These are phyloP conservation scores for Thryonomys swinderianus DNA, from an alignment of 2,113 vertebrate species.

Conservation along the genomic window DNA sequence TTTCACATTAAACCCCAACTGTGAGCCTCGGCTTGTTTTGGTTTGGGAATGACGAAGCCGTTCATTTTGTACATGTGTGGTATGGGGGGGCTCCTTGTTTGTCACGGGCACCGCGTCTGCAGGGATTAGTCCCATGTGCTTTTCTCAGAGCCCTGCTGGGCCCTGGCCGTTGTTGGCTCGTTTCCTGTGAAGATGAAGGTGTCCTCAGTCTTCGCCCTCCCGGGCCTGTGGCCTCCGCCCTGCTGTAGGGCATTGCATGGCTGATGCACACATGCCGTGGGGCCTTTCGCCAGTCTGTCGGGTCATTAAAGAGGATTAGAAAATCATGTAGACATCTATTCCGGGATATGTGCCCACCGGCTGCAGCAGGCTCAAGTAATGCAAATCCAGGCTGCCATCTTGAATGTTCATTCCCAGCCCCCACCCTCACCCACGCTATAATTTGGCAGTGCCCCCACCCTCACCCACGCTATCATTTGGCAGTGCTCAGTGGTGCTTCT, in stretches of 20 bases:
- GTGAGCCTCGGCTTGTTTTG: slow-evolving; percentile 1
- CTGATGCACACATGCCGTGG: rapidly evolving
- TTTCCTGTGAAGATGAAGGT: not conserved
- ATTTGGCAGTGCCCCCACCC: slow-evolving; percentile 70
- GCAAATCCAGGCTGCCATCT: not conserved
- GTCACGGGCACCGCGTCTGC: rapidly evolving
- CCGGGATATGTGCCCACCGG: not conserved
- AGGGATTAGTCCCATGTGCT: not conserved
- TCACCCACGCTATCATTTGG: too few species aligned
- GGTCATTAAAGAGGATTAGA: not conserved
- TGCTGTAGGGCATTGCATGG: not conserved
- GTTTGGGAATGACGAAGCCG: not conserved
- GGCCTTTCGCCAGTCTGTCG: not conserved
- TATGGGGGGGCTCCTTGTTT: too few species aligned
- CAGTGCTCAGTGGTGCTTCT: slow-evolving; percentile 69
- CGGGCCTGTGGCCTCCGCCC: not conserved
- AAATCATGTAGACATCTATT: not conserved
- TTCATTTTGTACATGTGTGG: not conserved
- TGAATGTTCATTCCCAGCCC: slow-evolving; percentile 55
- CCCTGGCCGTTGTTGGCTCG: rapidly evolving
- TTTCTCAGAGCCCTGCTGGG: rapidly evolving
- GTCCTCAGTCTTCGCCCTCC: rapidly evolving
- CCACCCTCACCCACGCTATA: slow-evolving; percentile 44
- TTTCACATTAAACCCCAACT: not conserved
- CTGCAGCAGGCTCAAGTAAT: not conserved